Evolutionary conservation across 2,888 invertebrate genomes (phyloP), one percentile per base, ranked within the genome.

Genomic region (Cerceris ruficornis): DNA sequence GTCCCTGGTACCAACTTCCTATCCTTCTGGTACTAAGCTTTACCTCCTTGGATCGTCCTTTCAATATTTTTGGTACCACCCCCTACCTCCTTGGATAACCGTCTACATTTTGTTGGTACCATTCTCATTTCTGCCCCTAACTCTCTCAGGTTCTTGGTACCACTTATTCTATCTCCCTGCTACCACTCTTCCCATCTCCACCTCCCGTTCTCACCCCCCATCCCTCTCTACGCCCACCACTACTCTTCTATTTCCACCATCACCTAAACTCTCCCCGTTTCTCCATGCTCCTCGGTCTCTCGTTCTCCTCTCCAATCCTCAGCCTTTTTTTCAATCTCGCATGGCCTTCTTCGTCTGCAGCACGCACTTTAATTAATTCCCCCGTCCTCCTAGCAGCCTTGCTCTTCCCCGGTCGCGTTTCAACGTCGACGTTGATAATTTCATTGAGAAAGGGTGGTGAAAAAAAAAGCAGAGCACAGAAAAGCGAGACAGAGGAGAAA

Each of bases 281-380:
- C 14, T 17, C 49, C 60, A 17, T 4, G 4, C 28, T 28, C 28
- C 28, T 28, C 28, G 28, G 28, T 28, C 28, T 28, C 28, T 28
- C 28, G 28, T 28, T 28, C 28, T 28, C 28, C 28, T 28, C 28
- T 28, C 28, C 28, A 28, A 28, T 28, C 28, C 28, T 28, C 28
- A 28, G 28, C 28, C 28, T 28, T 28, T 28, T n/a, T 28, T 28
- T 28, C 28, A 28, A 28, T 28, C 28, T 28, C 28, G 28, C 28
- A 28, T 28, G 28, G 28, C 28, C 28, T 50, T 7, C 43, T 46
- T 52, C 13, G 59, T 49, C 46, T 17, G 57, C 60, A 46, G 43
- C 68, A 69, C 69, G 75, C 80, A 75, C 76, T 80, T 85, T 84
- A 84, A 84, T 84, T 84, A 84, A 85, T 84, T 85, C 69, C 69